Base-by-base conservation (phyloP, 37 sponge, comb jelly and placozoan species). In the Spongilla lacustris region DNA sequence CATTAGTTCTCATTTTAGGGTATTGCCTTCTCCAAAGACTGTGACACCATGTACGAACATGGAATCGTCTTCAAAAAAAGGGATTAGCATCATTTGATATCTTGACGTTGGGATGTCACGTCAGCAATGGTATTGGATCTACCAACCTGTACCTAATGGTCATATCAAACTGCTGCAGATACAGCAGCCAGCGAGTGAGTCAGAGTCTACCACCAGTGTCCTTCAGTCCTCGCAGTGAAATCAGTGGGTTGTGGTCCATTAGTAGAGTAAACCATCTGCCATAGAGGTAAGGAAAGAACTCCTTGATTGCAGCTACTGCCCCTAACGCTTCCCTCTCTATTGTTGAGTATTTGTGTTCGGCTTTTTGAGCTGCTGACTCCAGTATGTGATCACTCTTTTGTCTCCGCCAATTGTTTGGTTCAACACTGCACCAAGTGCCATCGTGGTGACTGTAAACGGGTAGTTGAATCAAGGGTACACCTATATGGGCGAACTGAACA, bases 271-370 rank as follows among this genome's bases (percentile, higher is more conserved):
- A 79, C 30, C 48, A 19, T 25, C 37, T 50, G 24, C 80, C 80
- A 27, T 79, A 79, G 66, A 79, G 80, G 66, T 77, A 77, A 77
- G 73, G 73, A 36, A 48, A 84, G 67, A 84, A 84, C 36, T 84
- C 84, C 75, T 75, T 69, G 33, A 75, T 75, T 30, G 75, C 32
- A 24, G 30, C 69, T 46, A 84, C 76, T 36, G 49, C 76, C 28
- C 76, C 76, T 46, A 84, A 50, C 19, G 84, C 75, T 84, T 84
- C 75, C 50, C 66, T 74, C 34, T 84, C 84, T 49, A 84, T 75
- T 32, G 84, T 84, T 17, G 76, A 84, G 36, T 84, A 84, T 68
- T 84, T 84, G 67, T 35, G 28, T 66, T 84, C 71, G 25, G 84
- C 75, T 68, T 84, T 84, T 24, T 36, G 50, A 84, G 58, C 48